Percentiles rank a stretch among this genome's conserved stretches.
phyloP scores from a whole-genome alignment of 2,113 vertebrate genomes.

The Eira barbara region DNA sequence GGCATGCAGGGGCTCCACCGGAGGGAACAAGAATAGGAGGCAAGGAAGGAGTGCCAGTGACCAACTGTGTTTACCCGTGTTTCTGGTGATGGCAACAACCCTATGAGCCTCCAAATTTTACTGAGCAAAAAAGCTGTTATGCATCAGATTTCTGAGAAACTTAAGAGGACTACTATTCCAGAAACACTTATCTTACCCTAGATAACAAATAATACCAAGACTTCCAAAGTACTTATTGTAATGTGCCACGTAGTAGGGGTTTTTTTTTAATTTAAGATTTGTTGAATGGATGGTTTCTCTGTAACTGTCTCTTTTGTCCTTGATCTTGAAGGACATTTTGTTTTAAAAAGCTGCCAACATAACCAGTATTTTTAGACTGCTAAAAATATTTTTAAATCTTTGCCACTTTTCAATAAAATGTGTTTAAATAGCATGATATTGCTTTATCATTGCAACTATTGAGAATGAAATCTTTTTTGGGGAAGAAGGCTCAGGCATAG shows the following conservation, averaged over 20 bases:
- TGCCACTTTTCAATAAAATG: background rate
- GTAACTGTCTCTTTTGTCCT: background rate
- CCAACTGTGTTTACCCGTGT: background rate
- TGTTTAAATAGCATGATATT: background rate
- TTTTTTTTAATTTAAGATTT: background rate
- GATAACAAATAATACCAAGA: background rate
- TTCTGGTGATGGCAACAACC: background rate
- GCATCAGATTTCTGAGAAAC: background rate
- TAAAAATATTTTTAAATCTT: conserved; percentile 43
- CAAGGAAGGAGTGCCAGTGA: background rate
- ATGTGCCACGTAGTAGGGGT: background rate
- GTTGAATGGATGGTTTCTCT: background rate
- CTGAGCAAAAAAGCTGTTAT: background rate
- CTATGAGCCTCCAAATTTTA: background rate
- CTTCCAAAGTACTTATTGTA: background rate
- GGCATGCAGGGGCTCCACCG: background rate
- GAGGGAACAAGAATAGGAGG: background rate
- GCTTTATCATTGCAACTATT: background rate
- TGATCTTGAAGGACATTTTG: background rate
- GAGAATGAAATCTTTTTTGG: background rate
- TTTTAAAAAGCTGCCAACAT: background rate
- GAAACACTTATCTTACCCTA: background rate
- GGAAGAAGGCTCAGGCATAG: background rate
- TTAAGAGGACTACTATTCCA: background rate
- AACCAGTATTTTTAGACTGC: background rate